Conservation (phyloP, 1,140 invertebrate species). For the Megalonaias nervosa region DNA sequence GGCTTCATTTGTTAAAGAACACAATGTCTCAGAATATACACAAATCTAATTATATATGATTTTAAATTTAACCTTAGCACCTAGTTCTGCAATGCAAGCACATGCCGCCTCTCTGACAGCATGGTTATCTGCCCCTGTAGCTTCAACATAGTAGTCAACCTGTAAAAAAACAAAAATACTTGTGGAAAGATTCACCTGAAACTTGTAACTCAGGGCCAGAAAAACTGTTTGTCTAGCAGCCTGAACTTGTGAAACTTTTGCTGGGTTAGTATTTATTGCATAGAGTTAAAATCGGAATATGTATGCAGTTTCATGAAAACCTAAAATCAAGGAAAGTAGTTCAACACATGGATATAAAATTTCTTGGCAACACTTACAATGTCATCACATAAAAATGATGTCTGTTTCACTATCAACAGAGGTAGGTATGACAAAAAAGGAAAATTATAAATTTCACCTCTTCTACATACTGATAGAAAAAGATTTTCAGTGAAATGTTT, state of each 20-base stretch:
- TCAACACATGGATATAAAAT: neutral
- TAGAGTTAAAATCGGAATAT: neutral
- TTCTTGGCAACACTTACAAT: neutral
- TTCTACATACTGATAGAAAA: too few species aligned
- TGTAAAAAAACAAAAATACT: conserved; percentile 39
- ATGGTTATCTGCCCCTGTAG: conserved; percentile 75
- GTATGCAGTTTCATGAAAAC: too few species aligned
- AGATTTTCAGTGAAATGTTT: too few species aligned
- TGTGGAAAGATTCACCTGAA: neutral
- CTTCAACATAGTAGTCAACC: conserved; percentile 74
- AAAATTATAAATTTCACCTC: too few species aligned
- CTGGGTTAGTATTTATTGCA: neutral
- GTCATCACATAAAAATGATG: too few species aligned
- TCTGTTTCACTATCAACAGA: too few species aligned
- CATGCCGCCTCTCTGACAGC: conserved; percentile 77
- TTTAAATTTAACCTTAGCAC: conserved; percentile 69
- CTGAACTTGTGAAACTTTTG: neutral
- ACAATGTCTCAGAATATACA: neutral
- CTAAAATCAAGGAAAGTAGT: too few species aligned
- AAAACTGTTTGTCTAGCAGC: neutral
- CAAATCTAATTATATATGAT: neutral
- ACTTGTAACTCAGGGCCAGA: neutral
- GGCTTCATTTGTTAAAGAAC: too few species aligned
- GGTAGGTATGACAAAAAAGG: too few species aligned
- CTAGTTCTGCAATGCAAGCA: conserved; percentile 76